Conservation (phyloP, 2,113 vertebrate species). For the Erythrolamprus reginae region DNA sequence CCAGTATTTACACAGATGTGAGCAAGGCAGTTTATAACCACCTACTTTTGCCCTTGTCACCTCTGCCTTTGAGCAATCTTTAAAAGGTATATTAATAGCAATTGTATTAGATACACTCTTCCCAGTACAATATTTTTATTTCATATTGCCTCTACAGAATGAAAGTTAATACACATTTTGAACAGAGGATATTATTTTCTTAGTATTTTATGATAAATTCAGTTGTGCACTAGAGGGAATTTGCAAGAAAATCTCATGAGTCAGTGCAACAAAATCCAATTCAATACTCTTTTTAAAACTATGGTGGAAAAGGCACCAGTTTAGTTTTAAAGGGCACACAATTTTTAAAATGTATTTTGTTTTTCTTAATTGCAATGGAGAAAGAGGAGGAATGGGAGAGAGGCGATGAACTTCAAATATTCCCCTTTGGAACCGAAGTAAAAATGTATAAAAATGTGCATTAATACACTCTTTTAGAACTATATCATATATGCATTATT, state of each 20-base stretch:
- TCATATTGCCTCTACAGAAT: conserved; percentile 65
- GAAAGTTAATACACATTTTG: conserved; percentile 66
- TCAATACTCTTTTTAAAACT: conserved; percentile 8
- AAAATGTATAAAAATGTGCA: conserved; percentile 46
- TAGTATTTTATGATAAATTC: conserved; percentile 69
- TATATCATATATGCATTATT: background rate
- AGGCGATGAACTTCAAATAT: conserved; percentile 27
- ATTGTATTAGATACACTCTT: conserved; percentile 70
- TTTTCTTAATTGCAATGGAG: background rate
- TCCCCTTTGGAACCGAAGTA: conserved; percentile 32
- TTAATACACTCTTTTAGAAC: conserved; percentile 19
- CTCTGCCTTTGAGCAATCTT: conserved; percentile 76
- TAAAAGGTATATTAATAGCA: conserved; percentile 74
- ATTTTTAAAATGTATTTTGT: conserved; percentile 25
- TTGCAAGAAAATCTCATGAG: conserved; percentile 51
- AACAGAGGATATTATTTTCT: conserved; percentile 61
- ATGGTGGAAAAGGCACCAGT: conserved; percentile 16
- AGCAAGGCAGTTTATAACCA: conserved; percentile 68
- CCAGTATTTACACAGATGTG: conserved; percentile 80
- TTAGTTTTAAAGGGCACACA: conserved; percentile 46
- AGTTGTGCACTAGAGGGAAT: conserved; percentile 48
- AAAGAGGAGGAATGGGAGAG: conserved; percentile 27
- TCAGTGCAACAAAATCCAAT: conserved; percentile 18
- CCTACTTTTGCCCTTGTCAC: conserved; percentile 72
- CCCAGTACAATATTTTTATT: conserved; percentile 72